Evolutionary conservation across 2,113 vertebrate species (phyloP), one percentile per base, ranked within the genome.

Genomic region (rat (Rattus norvegicus)): DNA sequence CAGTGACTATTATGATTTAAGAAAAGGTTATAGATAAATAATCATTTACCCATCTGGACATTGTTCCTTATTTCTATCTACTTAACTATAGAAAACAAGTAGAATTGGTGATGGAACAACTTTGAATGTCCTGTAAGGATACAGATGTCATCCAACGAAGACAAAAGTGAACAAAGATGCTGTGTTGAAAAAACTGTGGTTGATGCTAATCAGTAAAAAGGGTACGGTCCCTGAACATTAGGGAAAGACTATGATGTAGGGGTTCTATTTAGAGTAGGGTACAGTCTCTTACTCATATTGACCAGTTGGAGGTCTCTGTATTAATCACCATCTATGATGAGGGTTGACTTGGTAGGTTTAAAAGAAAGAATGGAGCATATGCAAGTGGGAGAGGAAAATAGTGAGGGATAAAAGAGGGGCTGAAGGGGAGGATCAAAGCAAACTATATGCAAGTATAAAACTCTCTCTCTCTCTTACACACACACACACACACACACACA

Each of bases 11-110:
- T 67, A 1, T 83, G 56, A 93, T 83, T 92, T 93, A 81, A 79
- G 26, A 65, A 90, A 88, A 81, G 30, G n/a, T n/a, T n/a, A 87
- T 20, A 73, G 30, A 92, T 88, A 96, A 75, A 79, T 88, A 93
- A 80, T 52, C 61, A 89, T 89, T 54, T 83, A 59, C 67, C 3
- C 3, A 72, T 84, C 56, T 56, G 85, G 12, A 90, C 3, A 93
- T 93, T 39, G 84, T 67, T 5, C 7, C 49, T 65, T 87, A 75
- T 28, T 19, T 70, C 26, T 16, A 54, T 11, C 19, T 28, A 70
- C 4, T 84, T 92, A 86, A 39, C 11, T n/a, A 11, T 67, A 92
- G 28, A 61, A 81, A 73, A 94, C 70, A 59, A 13, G 39, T 54
- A 89, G 36, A 93, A 56, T 47, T 91, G 76, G 59, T 95, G 47